Percentiles rank a stretch among this genome's conserved stretches.
Evolutionary conservation across 2,797 vertebrate species (phyloP).

Genomic region (Periparus ater): DNA sequence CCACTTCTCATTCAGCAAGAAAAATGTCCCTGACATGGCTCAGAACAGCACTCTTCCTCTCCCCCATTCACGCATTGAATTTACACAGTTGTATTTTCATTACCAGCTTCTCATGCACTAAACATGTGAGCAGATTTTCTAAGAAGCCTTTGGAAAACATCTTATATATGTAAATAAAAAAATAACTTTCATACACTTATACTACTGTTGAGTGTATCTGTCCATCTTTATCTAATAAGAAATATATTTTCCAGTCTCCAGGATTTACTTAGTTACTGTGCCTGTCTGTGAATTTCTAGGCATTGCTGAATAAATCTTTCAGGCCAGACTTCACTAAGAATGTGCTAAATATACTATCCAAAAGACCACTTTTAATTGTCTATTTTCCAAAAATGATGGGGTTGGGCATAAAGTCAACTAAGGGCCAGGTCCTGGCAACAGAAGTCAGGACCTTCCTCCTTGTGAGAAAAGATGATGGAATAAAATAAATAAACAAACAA

Average conservation of each 20-base stretch:
- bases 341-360: not conserved
- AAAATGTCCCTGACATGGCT: not conserved
- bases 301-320: not conserved
- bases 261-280: not conserved
- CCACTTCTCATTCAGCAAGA: not conserved
- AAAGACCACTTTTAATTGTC: not conserved
- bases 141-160: not conserved
- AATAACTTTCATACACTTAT: not conserved
- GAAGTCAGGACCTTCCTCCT: not conserved
- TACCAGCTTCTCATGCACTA: not conserved
- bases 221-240: not conserved
- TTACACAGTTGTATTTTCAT: not conserved
- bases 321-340: not conserved
- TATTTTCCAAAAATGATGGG: not conserved
- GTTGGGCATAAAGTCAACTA: not conserved
- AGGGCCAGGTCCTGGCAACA: not conserved
- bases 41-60: not conserved
- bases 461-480: not conserved
- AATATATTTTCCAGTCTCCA: not conserved
- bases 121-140: fast-evolving
- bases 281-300: not conserved
- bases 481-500: not conserved
- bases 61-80: not conserved
- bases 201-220: not conserved
- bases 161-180: not conserved